Percentiles rank a stretch among this genome's conserved stretches.
These are phyloP conservation scores for Oscheius sp. DNA, from an alignment of 2,888 invertebrate genomes.

Conservation along the genomic window DNA sequence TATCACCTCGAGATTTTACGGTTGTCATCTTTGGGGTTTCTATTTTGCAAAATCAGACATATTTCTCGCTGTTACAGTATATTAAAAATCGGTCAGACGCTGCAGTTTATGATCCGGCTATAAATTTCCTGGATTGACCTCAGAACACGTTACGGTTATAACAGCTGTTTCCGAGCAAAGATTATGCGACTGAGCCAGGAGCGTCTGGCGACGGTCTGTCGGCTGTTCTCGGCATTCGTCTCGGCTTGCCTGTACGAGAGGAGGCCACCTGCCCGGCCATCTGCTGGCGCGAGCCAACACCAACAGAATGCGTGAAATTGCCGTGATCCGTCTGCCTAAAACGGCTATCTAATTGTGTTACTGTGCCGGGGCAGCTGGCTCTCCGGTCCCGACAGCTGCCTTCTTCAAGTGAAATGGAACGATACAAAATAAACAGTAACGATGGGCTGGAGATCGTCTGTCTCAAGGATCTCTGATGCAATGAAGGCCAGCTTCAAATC, in stretches of 20 bases:
- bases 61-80: too few species aligned
- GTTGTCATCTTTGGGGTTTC: too few species aligned
- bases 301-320: conserved; percentile 39
- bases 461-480: background rate
- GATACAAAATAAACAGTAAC: background rate
- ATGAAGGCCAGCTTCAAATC: too few species aligned
- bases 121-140: background rate
- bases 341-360: conserved; percentile 36
- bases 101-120: too few species aligned
- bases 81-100: too few species aligned
- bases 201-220: conserved; percentile 20
- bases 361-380: conserved; percentile 30
- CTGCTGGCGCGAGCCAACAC: conserved; percentile 33
- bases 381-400: conserved; percentile 26
- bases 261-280: conserved; percentile 35
- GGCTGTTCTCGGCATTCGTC: conserved; percentile 24
- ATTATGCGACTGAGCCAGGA: conserved; percentile 2
- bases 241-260: conserved; percentile 27
- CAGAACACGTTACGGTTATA: background rate
- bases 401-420: background rate
- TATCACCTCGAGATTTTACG: too few species aligned
- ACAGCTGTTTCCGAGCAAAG: conserved; percentile 14
- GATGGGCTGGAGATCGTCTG: background rate
- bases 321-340: conserved; percentile 20
- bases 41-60: too few species aligned